These are phyloP conservation scores for Odontophorus gujanensis DNA, from an alignment of 2,113 vertebrate genomes.

Conservation along the genomic window DNA sequence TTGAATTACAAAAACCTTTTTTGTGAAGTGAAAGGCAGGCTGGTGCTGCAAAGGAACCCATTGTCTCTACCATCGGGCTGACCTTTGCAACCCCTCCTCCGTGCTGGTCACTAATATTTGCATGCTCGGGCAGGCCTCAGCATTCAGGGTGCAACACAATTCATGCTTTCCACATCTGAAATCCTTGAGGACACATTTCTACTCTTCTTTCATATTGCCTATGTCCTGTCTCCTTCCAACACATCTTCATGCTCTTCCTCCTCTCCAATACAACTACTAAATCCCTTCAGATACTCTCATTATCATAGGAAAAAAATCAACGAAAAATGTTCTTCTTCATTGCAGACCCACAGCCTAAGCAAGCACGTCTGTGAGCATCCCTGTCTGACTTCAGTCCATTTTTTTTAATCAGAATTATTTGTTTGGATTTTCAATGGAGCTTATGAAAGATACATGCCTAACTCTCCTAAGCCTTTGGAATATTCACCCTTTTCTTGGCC, in stretches of 20 bases:
- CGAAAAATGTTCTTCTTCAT: neutral
- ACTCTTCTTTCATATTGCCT: neutral
- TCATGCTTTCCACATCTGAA: neutral
- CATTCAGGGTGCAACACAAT: neutral
- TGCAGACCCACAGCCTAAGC: neutral
- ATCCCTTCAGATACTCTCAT: neutral
- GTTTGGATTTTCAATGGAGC: neutral
- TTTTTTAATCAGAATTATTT: neutral
- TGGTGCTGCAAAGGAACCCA: conserved; percentile 11
- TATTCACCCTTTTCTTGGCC: conserved; percentile 1
- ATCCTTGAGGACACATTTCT: neutral
- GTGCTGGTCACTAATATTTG: neutral
- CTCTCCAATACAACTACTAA: neutral
- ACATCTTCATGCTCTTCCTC: neutral
- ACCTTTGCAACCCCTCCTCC: conserved; percentile 1
- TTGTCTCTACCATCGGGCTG: neutral
- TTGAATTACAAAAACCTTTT: conserved; percentile 49
- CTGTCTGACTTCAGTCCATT: neutral
- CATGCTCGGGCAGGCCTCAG: neutral
- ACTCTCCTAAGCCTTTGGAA: neutral
- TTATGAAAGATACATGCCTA: neutral
- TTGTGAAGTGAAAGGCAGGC: conserved; percentile 6
- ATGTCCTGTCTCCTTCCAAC: neutral
- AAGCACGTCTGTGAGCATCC: neutral
- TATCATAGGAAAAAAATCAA: neutral